A percentile compares a stretch with the other conserved stretches of the same genome.
Conservation (phyloP, 2,888 invertebrate genomes). For the Zygaena filipendulae region DNA sequence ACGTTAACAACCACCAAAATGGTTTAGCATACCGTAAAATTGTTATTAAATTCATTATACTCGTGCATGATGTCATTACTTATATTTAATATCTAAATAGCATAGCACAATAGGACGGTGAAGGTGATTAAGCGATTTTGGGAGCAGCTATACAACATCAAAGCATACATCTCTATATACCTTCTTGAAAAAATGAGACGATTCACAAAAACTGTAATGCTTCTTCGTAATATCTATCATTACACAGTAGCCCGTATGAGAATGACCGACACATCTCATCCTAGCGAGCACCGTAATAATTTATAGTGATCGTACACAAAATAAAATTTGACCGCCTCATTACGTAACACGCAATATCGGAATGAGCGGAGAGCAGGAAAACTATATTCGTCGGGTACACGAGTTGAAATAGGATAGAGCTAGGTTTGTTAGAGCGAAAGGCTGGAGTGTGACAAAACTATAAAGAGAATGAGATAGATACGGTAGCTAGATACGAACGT, state of each 20-base stretch:
- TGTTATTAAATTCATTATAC: too few species aligned
- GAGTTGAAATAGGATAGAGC: slow-evolving; percentile 23
- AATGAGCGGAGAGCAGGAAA: slow-evolving; percentile 34
- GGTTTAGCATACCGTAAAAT: too few species aligned
- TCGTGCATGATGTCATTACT: too few species aligned
- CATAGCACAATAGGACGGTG: too few species aligned
- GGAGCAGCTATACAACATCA: too few species aligned
- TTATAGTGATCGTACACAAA: slow-evolving; percentile 47
- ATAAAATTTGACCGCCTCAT: slow-evolving; percentile 55
- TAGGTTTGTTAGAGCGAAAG: slow-evolving; percentile 31
- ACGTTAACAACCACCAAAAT: too few species aligned
- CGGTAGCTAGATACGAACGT: slow-evolving; percentile 59
- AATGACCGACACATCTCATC: slow-evolving; percentile 28
- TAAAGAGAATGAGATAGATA: slow-evolving; percentile 51
- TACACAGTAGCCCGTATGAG: slow-evolving; percentile 43
- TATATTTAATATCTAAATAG: too few species aligned
- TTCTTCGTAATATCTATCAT: slow-evolving; percentile 35
- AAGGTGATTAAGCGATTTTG: too few species aligned
- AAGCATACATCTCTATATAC: too few species aligned
- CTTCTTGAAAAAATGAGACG: too few species aligned
- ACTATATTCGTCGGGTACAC: slow-evolving; percentile 22
- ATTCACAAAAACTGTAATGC: too few species aligned
- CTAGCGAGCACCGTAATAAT: slow-evolving; percentile 44
- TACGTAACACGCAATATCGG: slow-evolving; percentile 47
- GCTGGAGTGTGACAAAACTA: slow-evolving; percentile 36